phyloP scores from a whole-genome alignment of 2,888 invertebrate species.

The Hololepta plana region DNA sequence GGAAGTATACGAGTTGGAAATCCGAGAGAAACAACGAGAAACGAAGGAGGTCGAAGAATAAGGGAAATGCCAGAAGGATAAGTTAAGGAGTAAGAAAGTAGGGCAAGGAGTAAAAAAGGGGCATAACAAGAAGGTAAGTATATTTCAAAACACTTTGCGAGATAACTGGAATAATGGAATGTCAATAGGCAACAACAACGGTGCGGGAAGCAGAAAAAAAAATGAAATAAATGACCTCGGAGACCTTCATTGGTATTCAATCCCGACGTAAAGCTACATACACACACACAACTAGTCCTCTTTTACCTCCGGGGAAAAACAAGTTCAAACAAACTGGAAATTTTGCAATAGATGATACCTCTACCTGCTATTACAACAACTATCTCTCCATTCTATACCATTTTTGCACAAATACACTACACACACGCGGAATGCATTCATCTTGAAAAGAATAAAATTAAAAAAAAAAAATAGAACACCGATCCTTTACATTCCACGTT shows the following conservation, averaged over 20 bases:
- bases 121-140: background rate
- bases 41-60: no score
- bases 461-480: no score
- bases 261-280: slow-evolving; percentile 14
- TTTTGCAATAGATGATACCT: no score
- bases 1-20: background rate
- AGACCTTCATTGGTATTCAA: slow-evolving; percentile 17
- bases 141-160: slow-evolving; percentile 9
- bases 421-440: no score
- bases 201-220: slow-evolving; percentile 9
- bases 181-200: slow-evolving; percentile 14
- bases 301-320: slow-evolving; percentile 14
- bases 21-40: no score
- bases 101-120: background rate
- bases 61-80: no score
- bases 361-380: no score
- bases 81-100: slow-evolving; percentile 1
- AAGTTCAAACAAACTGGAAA: slow-evolving; percentile 12
- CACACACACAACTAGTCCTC: slow-evolving; percentile 12
- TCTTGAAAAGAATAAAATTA: no score
- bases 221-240: slow-evolving; percentile 17
- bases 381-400: no score
- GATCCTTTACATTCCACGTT: no score
- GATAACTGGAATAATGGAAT: slow-evolving; percentile 14
- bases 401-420: no score